phyloP scores from a whole-genome alignment of 1,140 invertebrate genomes.

The Hypsibius dujardini region DNA sequence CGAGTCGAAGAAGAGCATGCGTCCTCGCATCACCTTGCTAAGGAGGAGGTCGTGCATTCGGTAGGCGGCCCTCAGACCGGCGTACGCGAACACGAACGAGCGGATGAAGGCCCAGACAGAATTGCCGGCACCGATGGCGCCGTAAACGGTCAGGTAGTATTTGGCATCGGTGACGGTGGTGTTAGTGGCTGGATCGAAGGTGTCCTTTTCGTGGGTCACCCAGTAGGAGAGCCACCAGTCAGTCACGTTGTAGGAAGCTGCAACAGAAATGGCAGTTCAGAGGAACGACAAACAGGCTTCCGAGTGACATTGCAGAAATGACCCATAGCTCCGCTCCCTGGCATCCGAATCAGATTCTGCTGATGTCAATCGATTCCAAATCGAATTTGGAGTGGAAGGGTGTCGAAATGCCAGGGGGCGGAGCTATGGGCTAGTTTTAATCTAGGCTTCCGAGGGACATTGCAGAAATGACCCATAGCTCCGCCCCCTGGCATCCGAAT shows the following conservation, averaged over 20 bases:
- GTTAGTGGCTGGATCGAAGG: neutral
- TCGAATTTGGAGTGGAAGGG: too few species aligned
- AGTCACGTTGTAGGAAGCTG: conserved; percentile 65
- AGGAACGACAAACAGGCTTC: too few species aligned
- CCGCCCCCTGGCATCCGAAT: too few species aligned
- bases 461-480: too few species aligned
- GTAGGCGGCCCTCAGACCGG: conserved; percentile 70
- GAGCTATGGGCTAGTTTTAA: too few species aligned
- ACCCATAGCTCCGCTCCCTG: too few species aligned
- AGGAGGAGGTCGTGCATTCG: conserved; percentile 60
- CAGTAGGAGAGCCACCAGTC: conserved; percentile 64
- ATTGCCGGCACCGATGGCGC: conserved; percentile 55
- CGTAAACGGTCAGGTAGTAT: conserved; percentile 68
- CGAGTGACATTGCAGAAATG: too few species aligned
- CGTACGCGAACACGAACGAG: conserved; percentile 89
- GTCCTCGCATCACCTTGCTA: conserved; percentile 50
- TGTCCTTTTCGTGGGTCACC: conserved; percentile 30
- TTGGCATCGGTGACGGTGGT: conserved; percentile 29
- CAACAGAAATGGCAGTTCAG: too few species aligned
- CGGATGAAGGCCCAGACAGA: conserved; percentile 67
- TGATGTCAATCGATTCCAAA: too few species aligned
- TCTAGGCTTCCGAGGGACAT: too few species aligned
- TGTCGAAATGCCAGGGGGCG: too few species aligned
- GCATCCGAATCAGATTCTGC: too few species aligned
- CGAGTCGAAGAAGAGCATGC: conserved; percentile 65